phyloP scores from a whole-genome alignment of 2,797 vertebrate genomes.

The Lutjanus argentimaculatus region DNA sequence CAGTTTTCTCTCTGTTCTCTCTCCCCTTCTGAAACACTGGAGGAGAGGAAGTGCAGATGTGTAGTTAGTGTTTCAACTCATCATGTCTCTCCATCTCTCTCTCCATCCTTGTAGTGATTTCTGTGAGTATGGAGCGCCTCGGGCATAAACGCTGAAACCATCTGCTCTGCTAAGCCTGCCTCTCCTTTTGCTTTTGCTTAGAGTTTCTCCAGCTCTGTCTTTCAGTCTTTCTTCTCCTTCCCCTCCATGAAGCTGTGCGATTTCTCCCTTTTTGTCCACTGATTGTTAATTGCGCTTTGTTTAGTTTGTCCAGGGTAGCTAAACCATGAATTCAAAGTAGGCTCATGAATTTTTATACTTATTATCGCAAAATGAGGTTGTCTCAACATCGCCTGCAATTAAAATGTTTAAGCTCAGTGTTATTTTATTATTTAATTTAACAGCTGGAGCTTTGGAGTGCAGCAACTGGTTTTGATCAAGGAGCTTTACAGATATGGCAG shows the following conservation, averaged over 20 bases:
- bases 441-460: not conserved
- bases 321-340: conserved; percentile 29
- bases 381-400: conserved; percentile 21
- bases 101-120: conserved; percentile 69
- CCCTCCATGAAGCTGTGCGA: not conserved
- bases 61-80: conserved; percentile 68
- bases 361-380: not conserved
- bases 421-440: conserved; percentile 14
- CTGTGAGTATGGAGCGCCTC: conserved; percentile 70
- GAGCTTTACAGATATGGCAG: conserved; percentile 9
- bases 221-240: conserved; percentile 17
- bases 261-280: conserved; percentile 4
- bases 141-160: conserved; percentile 79
- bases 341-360: conserved; percentile 8
- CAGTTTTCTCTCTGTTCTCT: conserved; percentile 47
- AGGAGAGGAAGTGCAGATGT: conserved; percentile 76
- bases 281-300: conserved; percentile 38
- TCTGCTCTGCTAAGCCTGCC: conserved; percentile 74
- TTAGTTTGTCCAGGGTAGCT: conserved; percentile 28
- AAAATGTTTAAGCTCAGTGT: conserved; percentile 6
- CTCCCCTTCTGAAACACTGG: conserved; percentile 49
- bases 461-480: conserved; percentile 9
- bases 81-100: conserved; percentile 53
- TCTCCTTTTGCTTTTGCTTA: conserved; percentile 59
- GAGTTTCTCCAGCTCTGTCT: conserved; percentile 42